Conservation (phyloP, 2,888 invertebrate genomes). For the Trichacis sp. region DNA sequence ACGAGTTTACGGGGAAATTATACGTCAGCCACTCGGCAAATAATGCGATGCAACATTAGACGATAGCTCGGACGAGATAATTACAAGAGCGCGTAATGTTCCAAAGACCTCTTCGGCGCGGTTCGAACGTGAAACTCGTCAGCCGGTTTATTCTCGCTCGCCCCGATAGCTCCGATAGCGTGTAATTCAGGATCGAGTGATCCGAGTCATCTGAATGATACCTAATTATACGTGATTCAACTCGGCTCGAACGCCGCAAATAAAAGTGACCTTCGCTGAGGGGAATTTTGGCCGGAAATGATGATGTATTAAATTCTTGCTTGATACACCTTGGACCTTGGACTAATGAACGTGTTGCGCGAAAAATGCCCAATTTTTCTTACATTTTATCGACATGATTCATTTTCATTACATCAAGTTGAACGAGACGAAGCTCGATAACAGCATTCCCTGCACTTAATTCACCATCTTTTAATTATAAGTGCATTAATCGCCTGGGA, state of each 20-base stretch:
- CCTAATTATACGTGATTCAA: constrained; percentile 39
- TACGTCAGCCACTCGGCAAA: constrained; percentile 15
- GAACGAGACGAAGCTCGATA: too few species aligned
- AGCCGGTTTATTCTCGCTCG: constrained; percentile 32
- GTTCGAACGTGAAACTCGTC: constrained; percentile 37
- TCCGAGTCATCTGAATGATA: constrained; percentile 26
- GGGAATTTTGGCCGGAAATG: constrained; percentile 9
- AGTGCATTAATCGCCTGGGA: too few species aligned
- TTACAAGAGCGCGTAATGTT: constrained; percentile 21
- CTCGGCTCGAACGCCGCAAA: too few species aligned
- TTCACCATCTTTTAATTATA: too few species aligned
- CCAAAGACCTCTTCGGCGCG: too few species aligned
- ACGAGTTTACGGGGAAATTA: constrained; percentile 32
- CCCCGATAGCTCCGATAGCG: constrained; percentile 15
- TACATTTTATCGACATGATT: too few species aligned
- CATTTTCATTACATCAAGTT: too few species aligned
- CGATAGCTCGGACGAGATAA: constrained; percentile 40
- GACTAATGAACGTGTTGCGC: too few species aligned
- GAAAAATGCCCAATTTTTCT: too few species aligned
- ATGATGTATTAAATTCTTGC: too few species aligned
- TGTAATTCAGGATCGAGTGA: constrained; percentile 8
- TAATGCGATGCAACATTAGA: constrained; percentile 30
- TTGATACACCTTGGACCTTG: too few species aligned
- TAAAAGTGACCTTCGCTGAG: not conserved
- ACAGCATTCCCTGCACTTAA: too few species aligned